Base-by-base conservation (phyloP, 2,888 invertebrate genomes). In the Caenorhabditis uteleia region DNA sequence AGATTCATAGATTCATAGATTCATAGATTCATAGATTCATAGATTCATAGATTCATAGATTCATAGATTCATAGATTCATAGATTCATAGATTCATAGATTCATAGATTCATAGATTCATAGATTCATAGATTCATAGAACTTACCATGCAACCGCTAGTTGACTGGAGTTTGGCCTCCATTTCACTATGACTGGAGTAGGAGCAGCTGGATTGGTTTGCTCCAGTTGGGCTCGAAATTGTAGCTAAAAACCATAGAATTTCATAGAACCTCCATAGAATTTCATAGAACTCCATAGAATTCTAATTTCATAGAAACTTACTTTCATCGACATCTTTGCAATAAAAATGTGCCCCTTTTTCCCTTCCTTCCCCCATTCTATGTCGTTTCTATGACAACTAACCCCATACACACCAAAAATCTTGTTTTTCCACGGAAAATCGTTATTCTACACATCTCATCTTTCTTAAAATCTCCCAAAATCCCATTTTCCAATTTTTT, bases 131-230 rank as follows among this genome's bases (percentile, higher is more conserved):
- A 40, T 20, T 25, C 33, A 29, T 16, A 14, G 3, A 25, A 18
- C 56, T 18, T 34, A 76, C 71, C 78, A 76, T 10, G 75, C 76
- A 1, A 77, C 70, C 2, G 79, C 80, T 6, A 80, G 47, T 27
- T 74, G 47, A 36, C 69, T 76, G 7, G 77, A 74, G 6, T 70
- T 70, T 18, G 79, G 77, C 6, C 79, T 47, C 79, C 79, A 80
- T 36, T 69, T 58, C 34, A 72, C 68, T 14, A 61, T 58, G 2
- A 55, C 33, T 3, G 55, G 26, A n/a, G n/a, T n/a, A n/a, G n/a
- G n/a, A n/a, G n/a, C n/a, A 4, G 60, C 67, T 3, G 26, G 23
- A 18, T 61, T 61, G 23, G 54, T 48, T 18, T 64, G 60, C 3
- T 58, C 67, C 20, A n/a, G n/a, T n/a, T n/a, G n/a, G n/a, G n/a